Base-by-base conservation (phyloP, 2,888 invertebrate species). In the Eulithis testata region DNA sequence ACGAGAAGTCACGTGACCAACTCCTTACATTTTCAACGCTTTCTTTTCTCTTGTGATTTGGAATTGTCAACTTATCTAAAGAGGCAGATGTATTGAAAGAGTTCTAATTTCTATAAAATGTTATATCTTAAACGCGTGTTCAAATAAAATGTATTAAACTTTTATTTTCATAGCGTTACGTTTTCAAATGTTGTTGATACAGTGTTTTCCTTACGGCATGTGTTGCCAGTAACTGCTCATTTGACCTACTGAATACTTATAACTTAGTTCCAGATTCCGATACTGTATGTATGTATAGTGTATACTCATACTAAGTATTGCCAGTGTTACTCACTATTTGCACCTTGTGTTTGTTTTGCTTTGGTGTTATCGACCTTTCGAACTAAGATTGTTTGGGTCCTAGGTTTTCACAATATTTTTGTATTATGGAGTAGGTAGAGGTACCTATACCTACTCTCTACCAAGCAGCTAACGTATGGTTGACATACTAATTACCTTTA, bases 281-380 rank as follows among this genome's bases (percentile, higher is more conserved):
- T 55, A 37, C 60, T 54, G 52, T 21, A 21, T 21, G 21, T 21
- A 21, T 61, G 9, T 40, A 40, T 8, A 55, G 2, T 61, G 9
- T 40, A 40, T 8, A 55, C 51, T 21, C 44, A 54, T 36, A 43
- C 21, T 49, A 11, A 8, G 11, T 44, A 44, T 21, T 9, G 9
- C 4, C 11, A 71, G 70, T 73, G 77, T 80, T 81, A 80, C 71
- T 81, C 81, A 81, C 71, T 70, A 44, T 12, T 62, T 69, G 70
- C 63, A 50, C 62, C 56, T 65, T 49, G 66, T 71, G 70, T 73
- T 70, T 70, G 59, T 53, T 70, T 68, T 67, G 67, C 74, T 72
- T 73, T 67, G 66, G 74, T 76, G 75, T 68, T 69, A 70, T 66
- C 73, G 73, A 77, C 73, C 75, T 71, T 63, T 66, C 40, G 37